phyloP scores from a whole-genome alignment of 2,113 vertebrate genomes.

The Dasyurus viverrinus region DNA sequence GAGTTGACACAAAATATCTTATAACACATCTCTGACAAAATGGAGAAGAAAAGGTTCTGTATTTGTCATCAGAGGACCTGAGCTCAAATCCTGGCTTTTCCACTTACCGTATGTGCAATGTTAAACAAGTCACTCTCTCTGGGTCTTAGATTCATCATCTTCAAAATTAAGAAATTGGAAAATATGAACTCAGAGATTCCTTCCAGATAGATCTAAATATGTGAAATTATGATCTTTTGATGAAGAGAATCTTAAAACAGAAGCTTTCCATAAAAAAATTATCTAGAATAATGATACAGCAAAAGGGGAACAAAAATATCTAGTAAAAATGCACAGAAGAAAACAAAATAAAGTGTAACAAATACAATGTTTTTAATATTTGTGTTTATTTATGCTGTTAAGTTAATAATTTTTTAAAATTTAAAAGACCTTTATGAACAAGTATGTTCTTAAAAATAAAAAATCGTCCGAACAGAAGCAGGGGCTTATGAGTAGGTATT shows the following conservation, averaged over 20 bases:
- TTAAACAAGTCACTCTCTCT: background rate
- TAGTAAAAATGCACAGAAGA: background rate
- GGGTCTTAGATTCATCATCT: background rate
- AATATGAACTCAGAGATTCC: background rate
- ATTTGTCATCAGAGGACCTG: background rate
- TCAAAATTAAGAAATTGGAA: background rate
- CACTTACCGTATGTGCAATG: background rate
- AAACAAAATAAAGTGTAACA: background rate
- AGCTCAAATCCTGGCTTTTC: background rate
- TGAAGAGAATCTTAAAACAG: background rate
- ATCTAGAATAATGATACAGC: background rate
- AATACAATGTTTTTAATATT: background rate
- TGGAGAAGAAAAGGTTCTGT: background rate
- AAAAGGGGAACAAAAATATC: background rate
- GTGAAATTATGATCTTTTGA: background rate
- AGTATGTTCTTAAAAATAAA: background rate
- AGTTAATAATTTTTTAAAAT: background rate
- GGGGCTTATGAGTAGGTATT: background rate
- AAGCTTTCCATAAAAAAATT: background rate
- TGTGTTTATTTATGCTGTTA: background rate
- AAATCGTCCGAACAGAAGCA: background rate
- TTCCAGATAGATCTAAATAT: background rate
- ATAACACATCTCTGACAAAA: background rate
- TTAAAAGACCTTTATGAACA: background rate
- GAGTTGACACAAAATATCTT: background rate